Conservation (phyloP, 2,797 vertebrate genomes). For the Periparus ater region DNA sequence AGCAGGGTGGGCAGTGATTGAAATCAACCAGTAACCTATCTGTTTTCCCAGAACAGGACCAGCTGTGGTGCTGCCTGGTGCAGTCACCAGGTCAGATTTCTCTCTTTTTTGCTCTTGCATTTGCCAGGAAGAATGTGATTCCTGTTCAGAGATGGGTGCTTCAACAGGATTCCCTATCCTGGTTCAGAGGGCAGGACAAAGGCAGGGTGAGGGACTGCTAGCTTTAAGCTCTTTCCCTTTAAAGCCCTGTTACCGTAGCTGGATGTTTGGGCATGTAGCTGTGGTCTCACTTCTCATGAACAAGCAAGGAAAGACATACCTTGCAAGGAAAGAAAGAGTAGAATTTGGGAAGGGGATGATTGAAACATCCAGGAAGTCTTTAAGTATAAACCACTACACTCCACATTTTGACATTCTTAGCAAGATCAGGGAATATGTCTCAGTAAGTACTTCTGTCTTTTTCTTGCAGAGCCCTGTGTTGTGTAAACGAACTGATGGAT, state of each 20-base stretch:
- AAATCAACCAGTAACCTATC: not conserved
- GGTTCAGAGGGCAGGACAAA: not conserved
- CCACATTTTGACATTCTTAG: not conserved
- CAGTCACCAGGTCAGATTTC: not conserved
- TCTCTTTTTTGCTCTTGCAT: not conserved
- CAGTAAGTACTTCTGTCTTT: constrained; percentile 29
- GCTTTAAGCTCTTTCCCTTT: not conserved
- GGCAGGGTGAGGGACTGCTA: not conserved
- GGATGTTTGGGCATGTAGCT: not conserved
- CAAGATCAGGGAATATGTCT: not conserved
- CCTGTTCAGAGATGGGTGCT: not conserved
- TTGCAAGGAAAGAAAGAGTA: not conserved
- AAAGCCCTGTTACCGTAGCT: not conserved
- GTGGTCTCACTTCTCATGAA: not conserved
- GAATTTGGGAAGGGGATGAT: not conserved
- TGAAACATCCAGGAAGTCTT: not conserved
- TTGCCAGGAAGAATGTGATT: not conserved
- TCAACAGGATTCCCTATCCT: not conserved
- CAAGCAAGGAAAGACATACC: not conserved
- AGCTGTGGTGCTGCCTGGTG: not conserved
- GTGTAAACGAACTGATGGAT: constrained; percentile 88
- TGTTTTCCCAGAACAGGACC: not conserved
- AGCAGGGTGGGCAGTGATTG: not conserved
- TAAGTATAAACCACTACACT: not conserved
- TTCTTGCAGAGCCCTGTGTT: constrained; percentile 83